These are phyloP conservation scores for Acrossocheilus fasciatus DNA, from an alignment of 2,797 vertebrate species.

Conservation along the genomic window DNA sequence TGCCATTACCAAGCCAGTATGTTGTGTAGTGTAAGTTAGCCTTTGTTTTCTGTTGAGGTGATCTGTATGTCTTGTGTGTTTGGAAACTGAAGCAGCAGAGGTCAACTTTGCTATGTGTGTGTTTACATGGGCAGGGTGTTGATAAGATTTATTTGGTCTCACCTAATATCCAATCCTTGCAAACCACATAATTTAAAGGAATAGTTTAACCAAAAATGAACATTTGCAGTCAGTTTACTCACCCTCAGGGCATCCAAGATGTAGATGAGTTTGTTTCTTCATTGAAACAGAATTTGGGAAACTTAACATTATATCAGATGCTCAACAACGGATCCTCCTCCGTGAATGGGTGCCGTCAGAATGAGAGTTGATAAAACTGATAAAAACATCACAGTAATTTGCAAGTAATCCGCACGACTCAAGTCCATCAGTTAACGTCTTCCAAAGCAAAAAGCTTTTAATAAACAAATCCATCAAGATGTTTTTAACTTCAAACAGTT, in stretches of 20 bases:
- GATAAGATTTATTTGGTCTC: conserved; percentile 13
- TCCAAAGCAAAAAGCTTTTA: neutral
- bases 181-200: neutral
- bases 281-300: neutral
- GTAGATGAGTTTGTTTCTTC: neutral
- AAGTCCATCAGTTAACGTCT: neutral
- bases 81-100: conserved; percentile 25
- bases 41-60: conserved; percentile 5
- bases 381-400: neutral
- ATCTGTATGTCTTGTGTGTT: neutral
- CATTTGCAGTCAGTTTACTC: neutral
- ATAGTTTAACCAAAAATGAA: neutral
- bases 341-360: neutral
- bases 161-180: neutral
- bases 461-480: neutral
- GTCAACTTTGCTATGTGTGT: neutral
- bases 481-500: neutral
- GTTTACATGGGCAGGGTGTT: neutral
- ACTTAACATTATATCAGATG: neutral
- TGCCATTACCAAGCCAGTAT: neutral
- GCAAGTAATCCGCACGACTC: neutral
- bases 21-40: neutral
- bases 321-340: neutral
- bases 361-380: neutral
- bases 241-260: neutral